These are phyloP conservation scores for Tetrapedia diversipes DNA, from an alignment of 2,888 invertebrate genomes.

Conservation along the genomic window DNA sequence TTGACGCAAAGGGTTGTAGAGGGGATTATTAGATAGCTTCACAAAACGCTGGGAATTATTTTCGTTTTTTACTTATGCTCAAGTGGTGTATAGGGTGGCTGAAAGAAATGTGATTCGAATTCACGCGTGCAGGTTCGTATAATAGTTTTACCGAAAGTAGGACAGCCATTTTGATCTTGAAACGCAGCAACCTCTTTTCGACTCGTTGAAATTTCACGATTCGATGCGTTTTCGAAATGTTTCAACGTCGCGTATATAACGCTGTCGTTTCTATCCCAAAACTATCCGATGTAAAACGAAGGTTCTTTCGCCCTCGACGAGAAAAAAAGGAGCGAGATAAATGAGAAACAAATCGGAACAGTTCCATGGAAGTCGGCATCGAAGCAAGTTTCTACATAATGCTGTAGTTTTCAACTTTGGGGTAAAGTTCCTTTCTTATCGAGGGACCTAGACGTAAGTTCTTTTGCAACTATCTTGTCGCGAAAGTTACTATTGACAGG, in stretches of 20 bases:
- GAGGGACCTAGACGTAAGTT: background rate
- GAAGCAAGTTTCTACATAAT: slow-evolving; percentile 12
- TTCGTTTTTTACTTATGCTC: slow-evolving; percentile 31
- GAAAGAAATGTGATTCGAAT: slow-evolving; percentile 55
- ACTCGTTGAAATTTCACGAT: slow-evolving; percentile 55
- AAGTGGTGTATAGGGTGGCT: slow-evolving; percentile 5
- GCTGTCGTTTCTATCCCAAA: background rate
- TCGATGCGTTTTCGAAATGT: slow-evolving; percentile 54
- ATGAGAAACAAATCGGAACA: slow-evolving; percentile 1
- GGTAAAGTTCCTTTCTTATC: background rate
- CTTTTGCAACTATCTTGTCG: slow-evolving; percentile 1
- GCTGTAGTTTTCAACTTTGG: background rate
- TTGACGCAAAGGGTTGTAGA: background rate
- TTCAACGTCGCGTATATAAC: slow-evolving; percentile 28
- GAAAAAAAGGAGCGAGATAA: slow-evolving; percentile 4
- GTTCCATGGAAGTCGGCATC: slow-evolving; percentile 9
- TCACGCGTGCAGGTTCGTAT: slow-evolving; percentile 55
- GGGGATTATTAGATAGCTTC: background rate
- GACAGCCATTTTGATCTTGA: slow-evolving; percentile 61
- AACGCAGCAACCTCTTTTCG: slow-evolving; percentile 47
- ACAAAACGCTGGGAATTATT: slow-evolving; percentile 38
- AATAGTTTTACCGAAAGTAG: slow-evolving; percentile 62
- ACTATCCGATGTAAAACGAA: slow-evolving; percentile 21
- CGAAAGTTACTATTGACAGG: background rate
- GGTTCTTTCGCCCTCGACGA: background rate